Evolutionary conservation across 2,113 vertebrate genomes (phyloP), one percentile per base, ranked within the genome.

Genomic region (Tonatia bakeri): DNA sequence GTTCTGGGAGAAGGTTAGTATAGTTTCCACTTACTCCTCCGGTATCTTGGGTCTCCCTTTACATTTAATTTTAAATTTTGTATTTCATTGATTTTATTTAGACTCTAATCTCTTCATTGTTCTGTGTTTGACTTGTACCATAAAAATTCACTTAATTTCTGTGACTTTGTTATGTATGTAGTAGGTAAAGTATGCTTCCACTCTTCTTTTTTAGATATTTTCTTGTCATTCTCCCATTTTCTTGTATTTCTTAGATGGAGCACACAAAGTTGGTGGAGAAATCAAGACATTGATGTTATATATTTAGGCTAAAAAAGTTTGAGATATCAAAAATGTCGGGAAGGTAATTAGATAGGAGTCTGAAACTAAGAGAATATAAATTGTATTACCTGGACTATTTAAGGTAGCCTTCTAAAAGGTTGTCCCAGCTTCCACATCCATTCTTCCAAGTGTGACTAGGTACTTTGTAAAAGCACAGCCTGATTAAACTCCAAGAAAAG

Each of bases 291-390:
- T 85, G 38, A 12, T 84, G 86, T 93, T 75, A 72, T 20, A 84
- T 13, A 52, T 75, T 84, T 91, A 79, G 52, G n/a, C 3, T 90
- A 76, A 59, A 82, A 94, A 72, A 33, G 43, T 87, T 61, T 96
- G 24, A 93, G 28, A 83, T 3, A 38, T 38, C 7, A 6, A 79
- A 45, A 72, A 72, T 96, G 76, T 83, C 64, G 50, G 61, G 45
- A 77, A 92, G 38, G 33, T 90, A 31, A 92, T 92, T 94, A 91
- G 43, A n/a, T 33, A 87, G 43, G 43, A 87, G 4, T 79, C 43
- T 93, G n/a, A 93, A 82, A 20, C 64, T 50, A 72, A 87, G 47
- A 72, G 65, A 90, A 90, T 87, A 79, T 56, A 87, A 77, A 80
- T 81, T 70, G 0, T 79, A 50, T 56, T 94, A 88, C 26, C 31